Percentiles rank a stretch among this genome's conserved stretches.
Conservation (phyloP, 2,888 invertebrate genomes). For the Nipponacmea schrenckii region DNA sequence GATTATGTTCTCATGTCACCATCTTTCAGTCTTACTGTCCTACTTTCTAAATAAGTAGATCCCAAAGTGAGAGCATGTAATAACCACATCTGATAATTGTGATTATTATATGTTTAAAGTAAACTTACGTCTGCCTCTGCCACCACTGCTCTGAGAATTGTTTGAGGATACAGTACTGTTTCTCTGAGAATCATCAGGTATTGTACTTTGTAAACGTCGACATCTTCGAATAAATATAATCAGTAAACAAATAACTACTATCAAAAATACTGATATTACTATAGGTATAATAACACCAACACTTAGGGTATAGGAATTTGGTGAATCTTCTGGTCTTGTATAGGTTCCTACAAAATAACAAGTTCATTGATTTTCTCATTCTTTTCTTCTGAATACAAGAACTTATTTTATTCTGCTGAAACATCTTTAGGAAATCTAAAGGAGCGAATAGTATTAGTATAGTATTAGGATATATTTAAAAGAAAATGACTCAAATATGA, state of each 20-base stretch:
- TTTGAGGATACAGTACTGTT: neutral
- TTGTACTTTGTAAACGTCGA: slow-evolving; percentile 28
- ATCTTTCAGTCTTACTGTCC: too few species aligned
- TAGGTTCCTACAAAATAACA: slow-evolving; percentile 13
- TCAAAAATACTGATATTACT: slow-evolving; percentile 53
- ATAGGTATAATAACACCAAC: slow-evolving; percentile 57
- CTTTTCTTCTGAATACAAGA: neutral
- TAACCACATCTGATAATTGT: too few species aligned
- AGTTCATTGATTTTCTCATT: neutral
- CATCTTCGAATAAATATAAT: slow-evolving; percentile 54
- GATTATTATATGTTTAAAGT: too few species aligned
- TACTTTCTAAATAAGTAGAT: too few species aligned
- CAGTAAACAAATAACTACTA: slow-evolving; percentile 52
- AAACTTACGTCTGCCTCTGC: neutral
- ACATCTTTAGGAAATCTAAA: too few species aligned
- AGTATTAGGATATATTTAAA: too few species aligned
- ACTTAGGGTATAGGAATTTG: slow-evolving; percentile 42
- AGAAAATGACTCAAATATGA: too few species aligned
- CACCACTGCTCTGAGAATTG: slow-evolving; percentile 6
- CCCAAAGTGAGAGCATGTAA: too few species aligned
- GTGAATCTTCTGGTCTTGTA: slow-evolving; percentile 24
- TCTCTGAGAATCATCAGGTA: slow-evolving; percentile 11
- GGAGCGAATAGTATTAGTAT: too few species aligned
- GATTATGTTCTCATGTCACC: too few species aligned
- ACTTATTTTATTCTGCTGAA: neutral